Percentiles rank a stretch among this genome's conserved stretches.
phyloP scores from a whole-genome alignment of 2,113 vertebrate genomes.

The Psittacus erithacus region DNA sequence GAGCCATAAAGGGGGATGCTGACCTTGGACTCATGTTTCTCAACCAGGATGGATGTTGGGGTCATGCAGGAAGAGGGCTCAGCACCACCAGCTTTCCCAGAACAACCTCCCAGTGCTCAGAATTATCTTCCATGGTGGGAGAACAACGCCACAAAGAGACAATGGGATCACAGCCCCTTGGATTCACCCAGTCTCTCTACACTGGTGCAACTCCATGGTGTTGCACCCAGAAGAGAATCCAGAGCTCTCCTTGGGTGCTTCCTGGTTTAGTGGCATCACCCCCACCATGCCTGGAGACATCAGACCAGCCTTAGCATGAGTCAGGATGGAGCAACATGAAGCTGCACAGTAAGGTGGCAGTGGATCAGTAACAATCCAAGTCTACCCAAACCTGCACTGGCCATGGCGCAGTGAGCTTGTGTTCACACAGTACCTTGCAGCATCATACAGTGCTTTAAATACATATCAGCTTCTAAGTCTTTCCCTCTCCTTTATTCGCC shows the following conservation, averaged over 20 bases:
- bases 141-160: neutral
- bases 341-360: neutral
- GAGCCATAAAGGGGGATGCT: neutral
- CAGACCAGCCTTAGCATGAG: fast-evolving
- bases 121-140: neutral
- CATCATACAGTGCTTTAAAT: neutral
- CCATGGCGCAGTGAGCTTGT: fast-evolving
- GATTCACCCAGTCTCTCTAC: neutral
- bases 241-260: neutral
- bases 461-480: neutral
- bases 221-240: too few relatives aligned
- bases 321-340: neutral
- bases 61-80: neutral
- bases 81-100: neutral
- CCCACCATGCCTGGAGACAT: neutral
- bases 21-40: neutral
- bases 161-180: neutral
- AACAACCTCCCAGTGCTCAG: neutral
- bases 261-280: neutral
- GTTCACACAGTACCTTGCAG: neutral
- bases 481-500: neutral
- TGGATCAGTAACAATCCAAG: neutral
- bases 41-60: neutral
- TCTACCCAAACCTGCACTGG: neutral
- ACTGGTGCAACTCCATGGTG: fast-evolving